Percentiles rank a stretch among this genome's conserved stretches.
Conservation (phyloP, 1,140 invertebrate genomes). For the Macrocentrus cingulum region DNA sequence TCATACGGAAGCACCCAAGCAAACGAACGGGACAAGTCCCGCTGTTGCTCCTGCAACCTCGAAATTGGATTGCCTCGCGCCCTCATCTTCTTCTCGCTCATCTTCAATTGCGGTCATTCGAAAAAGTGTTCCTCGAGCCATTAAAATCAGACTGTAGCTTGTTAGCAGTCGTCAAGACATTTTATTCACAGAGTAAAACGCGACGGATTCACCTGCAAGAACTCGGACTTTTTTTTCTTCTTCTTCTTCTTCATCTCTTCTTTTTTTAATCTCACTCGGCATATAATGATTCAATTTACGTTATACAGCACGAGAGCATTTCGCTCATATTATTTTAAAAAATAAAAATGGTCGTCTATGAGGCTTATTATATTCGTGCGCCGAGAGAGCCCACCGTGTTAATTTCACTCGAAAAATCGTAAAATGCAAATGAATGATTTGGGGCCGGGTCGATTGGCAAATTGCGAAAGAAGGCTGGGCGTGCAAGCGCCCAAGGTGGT, state of each 20-base stretch:
- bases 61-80: conserved; percentile 20
- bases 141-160: conserved; percentile 9
- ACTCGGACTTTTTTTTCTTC: too few species aligned
- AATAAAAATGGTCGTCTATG: too few species aligned
- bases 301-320: too few species aligned
- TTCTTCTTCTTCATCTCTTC: too few species aligned
- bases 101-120: conserved; percentile 11
- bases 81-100: not conserved
- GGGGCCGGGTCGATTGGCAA: conserved; percentile 50
- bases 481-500: conserved; percentile 56
- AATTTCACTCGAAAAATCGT: conserved; percentile 58
- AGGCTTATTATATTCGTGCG: too few species aligned
- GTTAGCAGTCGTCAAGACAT: conserved; percentile 8
- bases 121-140: conserved; percentile 3
- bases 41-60: conserved; percentile 17
- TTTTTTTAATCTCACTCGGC: too few species aligned
- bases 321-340: too few species aligned
- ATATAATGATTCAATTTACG: too few species aligned
- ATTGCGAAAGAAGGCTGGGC: conserved; percentile 52
- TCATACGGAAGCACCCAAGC: conserved; percentile 23
- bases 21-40: conserved; percentile 11
- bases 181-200: conserved; percentile 1
- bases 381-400: conserved; percentile 32
- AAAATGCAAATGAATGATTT: conserved; percentile 57
- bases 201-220: too few species aligned